A percentile compares a stretch with the other conserved stretches of the same genome.
phyloP scores from a whole-genome alignment of 2,888 invertebrate genomes.

The Drosophila koepferae region DNA sequence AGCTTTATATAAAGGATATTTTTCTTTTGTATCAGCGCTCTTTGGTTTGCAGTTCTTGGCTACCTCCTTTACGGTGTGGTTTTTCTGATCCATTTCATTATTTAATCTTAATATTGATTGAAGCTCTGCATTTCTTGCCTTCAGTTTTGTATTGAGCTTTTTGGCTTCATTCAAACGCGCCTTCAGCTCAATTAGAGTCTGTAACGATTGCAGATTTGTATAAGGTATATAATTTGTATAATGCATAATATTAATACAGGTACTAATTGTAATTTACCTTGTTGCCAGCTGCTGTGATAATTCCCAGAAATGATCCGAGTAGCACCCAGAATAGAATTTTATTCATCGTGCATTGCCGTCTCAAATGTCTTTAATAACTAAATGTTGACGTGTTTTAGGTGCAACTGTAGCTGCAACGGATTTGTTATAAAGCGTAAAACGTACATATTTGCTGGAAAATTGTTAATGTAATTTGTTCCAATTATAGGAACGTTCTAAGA shows the following conservation, averaged over 20 bases:
- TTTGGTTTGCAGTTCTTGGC: too few relatives aligned
- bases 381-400: not conserved
- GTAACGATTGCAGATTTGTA: not conserved
- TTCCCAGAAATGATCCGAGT: not conserved
- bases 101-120: too few relatives aligned
- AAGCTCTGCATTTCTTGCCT: not conserved
- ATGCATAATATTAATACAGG: not conserved
- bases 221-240: not conserved
- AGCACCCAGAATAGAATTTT: not conserved
- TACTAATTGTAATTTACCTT: not conserved
- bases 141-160: not conserved
- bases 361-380: not conserved
- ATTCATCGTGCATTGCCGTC: not conserved
- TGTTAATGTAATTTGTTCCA: not conserved
- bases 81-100: not conserved
- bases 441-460: not conserved
- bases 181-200: not conserved
- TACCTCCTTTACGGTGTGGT: too few relatives aligned
- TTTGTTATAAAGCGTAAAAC: not conserved
- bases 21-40: too few relatives aligned
- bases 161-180: not conserved
- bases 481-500: not conserved
- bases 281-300: accelerated
- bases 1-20: not conserved
- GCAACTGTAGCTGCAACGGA: not conserved